phyloP scores from a whole-genome alignment of 2,888 invertebrate genomes.

The Drosophila diplacantha region DNA sequence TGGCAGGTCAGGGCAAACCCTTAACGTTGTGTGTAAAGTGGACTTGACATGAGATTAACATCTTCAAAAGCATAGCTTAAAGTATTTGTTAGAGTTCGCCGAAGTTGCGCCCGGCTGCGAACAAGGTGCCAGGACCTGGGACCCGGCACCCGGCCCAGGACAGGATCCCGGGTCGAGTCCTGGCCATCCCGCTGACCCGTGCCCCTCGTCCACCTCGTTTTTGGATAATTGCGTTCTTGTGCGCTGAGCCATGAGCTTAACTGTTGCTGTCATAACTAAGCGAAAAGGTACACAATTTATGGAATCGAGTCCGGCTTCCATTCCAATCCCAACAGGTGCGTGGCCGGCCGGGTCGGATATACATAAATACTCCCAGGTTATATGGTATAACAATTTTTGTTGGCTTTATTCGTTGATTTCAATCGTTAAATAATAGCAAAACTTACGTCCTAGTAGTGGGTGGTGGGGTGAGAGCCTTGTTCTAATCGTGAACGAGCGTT shows the following conservation, averaged over 20 bases:
- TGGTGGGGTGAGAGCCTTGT: constrained; percentile 27
- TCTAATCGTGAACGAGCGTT: constrained; percentile 55
- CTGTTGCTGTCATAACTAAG: constrained; percentile 73
- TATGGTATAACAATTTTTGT: constrained; percentile 65
- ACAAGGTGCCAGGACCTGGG: constrained; percentile 37
- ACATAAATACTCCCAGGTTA: constrained; percentile 7
- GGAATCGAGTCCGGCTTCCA: constrained; percentile 57
- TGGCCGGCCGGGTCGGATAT: constrained; percentile 1
- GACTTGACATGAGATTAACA: constrained; percentile 75
- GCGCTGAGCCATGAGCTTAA: constrained; percentile 73
- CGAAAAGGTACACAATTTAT: constrained; percentile 73
- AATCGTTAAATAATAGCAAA: constrained; percentile 67
- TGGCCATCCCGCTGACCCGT: constrained; percentile 22
- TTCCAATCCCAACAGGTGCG: constrained; percentile 42
- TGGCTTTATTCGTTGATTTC: constrained; percentile 69
- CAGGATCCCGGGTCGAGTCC: constrained; percentile 18
- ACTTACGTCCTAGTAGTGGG: constrained; percentile 59
- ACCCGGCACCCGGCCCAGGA: constrained; percentile 1
- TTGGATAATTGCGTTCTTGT: constrained; percentile 73
- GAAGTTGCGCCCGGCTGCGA: constrained; percentile 46
- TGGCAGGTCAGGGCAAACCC: constrained; percentile 52
- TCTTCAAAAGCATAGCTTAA: constrained; percentile 74
- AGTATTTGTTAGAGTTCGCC: constrained; percentile 70
- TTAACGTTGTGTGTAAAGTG: constrained; percentile 73
- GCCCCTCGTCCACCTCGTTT: constrained; percentile 39